phyloP scores from a whole-genome alignment of 2,113 vertebrate species.

The Cisticola juncidis region DNA sequence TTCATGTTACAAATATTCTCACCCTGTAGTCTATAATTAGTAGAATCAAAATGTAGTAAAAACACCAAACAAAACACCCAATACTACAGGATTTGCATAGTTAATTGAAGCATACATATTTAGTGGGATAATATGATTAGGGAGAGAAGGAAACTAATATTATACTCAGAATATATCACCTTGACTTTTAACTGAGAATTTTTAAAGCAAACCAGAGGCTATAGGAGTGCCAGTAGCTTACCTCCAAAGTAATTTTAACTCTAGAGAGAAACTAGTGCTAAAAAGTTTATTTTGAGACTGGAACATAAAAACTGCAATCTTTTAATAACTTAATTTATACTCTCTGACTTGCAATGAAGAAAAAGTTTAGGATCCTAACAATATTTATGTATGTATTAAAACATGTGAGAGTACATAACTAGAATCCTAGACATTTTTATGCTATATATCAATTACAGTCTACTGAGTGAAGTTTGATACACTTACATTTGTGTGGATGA shows the following conservation, averaged over 20 bases:
- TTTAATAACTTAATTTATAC: neutral
- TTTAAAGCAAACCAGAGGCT: neutral
- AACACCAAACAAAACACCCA: neutral
- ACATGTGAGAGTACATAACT: neutral
- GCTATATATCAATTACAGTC: neutral
- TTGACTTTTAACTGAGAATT: neutral
- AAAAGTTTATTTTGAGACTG: neutral
- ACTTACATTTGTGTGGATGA: neutral
- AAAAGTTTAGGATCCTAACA: neutral
- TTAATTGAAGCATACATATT: neutral
- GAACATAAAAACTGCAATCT: neutral
- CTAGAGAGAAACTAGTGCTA: neutral
- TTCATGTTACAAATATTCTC: neutral
- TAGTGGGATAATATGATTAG: neutral
- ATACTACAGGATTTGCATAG: neutral
- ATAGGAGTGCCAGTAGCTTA: neutral
- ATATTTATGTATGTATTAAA: neutral
- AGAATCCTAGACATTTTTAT: neutral
- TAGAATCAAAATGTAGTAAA: neutral
- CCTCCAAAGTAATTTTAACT: neutral
- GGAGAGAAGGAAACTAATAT: neutral
- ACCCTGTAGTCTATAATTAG: neutral
- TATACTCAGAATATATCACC: neutral
- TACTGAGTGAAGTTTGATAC: rapidly evolving
- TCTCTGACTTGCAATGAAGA: neutral